Percentiles rank a stretch among this genome's conserved stretches.
Evolutionary conservation across 2,113 vertebrate species (phyloP).

Genomic region (Tylochromis polylepis): DNA sequence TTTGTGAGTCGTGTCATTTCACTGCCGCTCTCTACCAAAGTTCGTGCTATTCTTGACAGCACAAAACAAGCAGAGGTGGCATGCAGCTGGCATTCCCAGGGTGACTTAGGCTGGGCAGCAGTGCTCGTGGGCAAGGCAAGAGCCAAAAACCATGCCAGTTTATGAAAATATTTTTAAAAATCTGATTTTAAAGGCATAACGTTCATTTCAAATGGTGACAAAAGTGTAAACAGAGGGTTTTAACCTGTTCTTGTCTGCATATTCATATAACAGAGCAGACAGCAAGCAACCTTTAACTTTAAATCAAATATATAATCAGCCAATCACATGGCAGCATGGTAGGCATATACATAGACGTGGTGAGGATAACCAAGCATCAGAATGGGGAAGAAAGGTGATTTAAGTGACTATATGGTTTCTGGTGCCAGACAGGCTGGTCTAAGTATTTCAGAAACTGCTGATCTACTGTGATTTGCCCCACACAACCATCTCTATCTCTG

Average conservation of each 20-base stretch:
- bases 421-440: background rate
- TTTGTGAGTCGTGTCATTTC: background rate
- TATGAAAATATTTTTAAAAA: background rate
- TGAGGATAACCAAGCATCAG: background rate
- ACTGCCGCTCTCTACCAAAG: background rate
- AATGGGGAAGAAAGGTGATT: background rate
- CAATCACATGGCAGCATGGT: background rate
- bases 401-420: background rate
- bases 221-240: background rate
- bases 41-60: background rate
- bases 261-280: background rate
- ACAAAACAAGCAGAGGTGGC: background rate
- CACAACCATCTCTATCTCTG: background rate
- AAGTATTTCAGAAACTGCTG: background rate
- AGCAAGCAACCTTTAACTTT: background rate
- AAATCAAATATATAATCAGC: background rate
- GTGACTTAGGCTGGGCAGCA: background rate
- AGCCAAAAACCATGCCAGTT: background rate
- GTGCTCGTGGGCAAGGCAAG: background rate
- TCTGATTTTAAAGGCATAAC: background rate
- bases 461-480: background rate
- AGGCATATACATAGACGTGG: background rate
- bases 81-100: background rate
- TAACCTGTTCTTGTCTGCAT: background rate
- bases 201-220: background rate